These are phyloP conservation scores for Pyrochroa serraticornis DNA, from an alignment of 2,888 invertebrate species.

Conservation along the genomic window DNA sequence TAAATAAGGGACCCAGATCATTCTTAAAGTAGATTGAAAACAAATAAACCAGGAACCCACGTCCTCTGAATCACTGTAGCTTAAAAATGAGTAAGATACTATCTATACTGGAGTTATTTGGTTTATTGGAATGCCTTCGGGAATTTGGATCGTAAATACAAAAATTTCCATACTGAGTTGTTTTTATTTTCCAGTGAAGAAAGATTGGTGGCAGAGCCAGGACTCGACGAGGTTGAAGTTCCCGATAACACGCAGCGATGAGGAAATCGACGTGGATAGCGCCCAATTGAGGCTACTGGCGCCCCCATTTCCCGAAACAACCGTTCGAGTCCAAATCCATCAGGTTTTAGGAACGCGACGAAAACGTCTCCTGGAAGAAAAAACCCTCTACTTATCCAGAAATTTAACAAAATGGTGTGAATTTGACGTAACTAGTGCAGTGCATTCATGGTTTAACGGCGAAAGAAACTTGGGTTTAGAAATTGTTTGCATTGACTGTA, in stretches of 20 bases:
- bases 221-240: constrained; percentile 46
- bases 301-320: constrained; percentile 41
- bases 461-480: constrained; percentile 62
- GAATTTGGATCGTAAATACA: constrained; percentile 6
- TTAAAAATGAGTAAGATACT: constrained; percentile 35
- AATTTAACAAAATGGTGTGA: constrained; percentile 64
- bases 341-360: constrained; percentile 56
- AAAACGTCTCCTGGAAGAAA: constrained; percentile 53
- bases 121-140: constrained; percentile 19
- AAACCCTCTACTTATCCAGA: constrained; percentile 51
- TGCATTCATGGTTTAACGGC: constrained; percentile 59
- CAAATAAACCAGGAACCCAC: constrained; percentile 40
- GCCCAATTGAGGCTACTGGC: constrained; percentile 59
- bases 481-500: constrained; percentile 61
- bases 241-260: constrained; percentile 33
- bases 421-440: constrained; percentile 64
- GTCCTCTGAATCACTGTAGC: constrained; percentile 35
- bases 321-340: constrained; percentile 50
- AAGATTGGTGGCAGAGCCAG: constrained; percentile 39
- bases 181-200: constrained; percentile 49
- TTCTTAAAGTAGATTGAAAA: constrained; percentile 31
- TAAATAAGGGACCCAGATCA: constrained; percentile 13
- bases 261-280: constrained; percentile 54
- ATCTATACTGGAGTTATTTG: constrained; percentile 22
- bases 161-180: constrained; percentile 1